These are phyloP conservation scores for Oreortyx pictus DNA, from an alignment of 2,797 vertebrate genomes.

Conservation along the genomic window DNA sequence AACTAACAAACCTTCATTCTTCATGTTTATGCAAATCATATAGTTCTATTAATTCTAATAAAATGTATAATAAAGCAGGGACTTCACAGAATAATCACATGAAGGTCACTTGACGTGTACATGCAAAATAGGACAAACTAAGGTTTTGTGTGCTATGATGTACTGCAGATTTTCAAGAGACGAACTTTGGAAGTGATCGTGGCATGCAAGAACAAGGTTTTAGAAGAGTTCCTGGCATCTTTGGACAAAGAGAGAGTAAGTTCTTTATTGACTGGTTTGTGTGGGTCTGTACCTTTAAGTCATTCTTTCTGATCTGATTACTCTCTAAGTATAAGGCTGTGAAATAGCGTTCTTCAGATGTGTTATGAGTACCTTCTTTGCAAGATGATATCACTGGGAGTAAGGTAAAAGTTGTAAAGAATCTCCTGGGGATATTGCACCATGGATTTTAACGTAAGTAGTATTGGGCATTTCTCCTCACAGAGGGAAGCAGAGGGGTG, in stretches of 20 bases:
- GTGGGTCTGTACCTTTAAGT: neutral
- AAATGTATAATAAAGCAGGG: neutral
- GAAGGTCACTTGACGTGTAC: neutral
- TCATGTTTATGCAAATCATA: neutral
- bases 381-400: neutral
- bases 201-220: constrained; percentile 15
- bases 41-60: neutral
- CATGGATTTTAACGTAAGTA: neutral
- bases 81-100: neutral
- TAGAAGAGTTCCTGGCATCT: constrained; percentile 43
- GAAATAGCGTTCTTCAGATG: neutral
- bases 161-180: constrained; percentile 62
- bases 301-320: neutral
- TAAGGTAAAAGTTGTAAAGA: neutral
- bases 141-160: neutral
- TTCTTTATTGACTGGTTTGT: neutral
- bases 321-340: neutral
- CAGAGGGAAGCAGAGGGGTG: neutral
- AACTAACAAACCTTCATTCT: neutral
- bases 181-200: neutral
- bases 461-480: neutral
- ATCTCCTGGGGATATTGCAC: neutral
- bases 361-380: neutral
- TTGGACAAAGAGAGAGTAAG: constrained; percentile 52
- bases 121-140: neutral